Evolutionary conservation across 2,888 invertebrate genomes (phyloP), one percentile per base, ranked within the genome.

Genomic region (Masnerella sp.): DNA sequence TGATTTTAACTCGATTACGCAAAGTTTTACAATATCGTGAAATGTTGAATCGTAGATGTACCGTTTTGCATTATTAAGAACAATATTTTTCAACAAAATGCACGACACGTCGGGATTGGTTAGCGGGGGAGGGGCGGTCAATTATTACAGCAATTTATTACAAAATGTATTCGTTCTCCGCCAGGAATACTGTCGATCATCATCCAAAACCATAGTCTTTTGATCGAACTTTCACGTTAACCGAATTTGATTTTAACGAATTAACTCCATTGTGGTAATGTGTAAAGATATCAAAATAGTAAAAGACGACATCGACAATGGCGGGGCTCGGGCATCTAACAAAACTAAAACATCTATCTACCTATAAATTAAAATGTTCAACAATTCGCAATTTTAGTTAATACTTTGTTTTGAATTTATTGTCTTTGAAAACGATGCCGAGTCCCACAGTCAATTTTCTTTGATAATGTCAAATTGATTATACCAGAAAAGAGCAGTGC

Each of bases 161-260:
- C 30, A 30, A 30, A 30, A 30, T n/a, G n/a, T n/a, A n/a, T n/a
- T 28, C 14, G 18, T 36, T 38, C 22, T 40, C 42, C 14, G 15
- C 9, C 49, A 61, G 34, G 51, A 62, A 62, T 42, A 51, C 51
- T 62, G 49, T 51, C 42, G 28, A 61, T 38, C n/a, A 11, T 17
- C 8, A 42, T 30, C 18, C 18, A 22, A 7, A 22, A 22, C 3
- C 3, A 22, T 22, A 22, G 3, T 22, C 7, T 22, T 22, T 7
- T 5, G 7, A 3, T 5, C 3, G 22, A 22, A 22, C 22, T 5
- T 22, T 22, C 4, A 5, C 22, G 7, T 22, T 22, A 22, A 5
- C 22, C n/a, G n/a, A n/a, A n/a, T n/a, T n/a, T n/a, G n/a, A n/a
- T n/a, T n/a, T n/a, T n/a, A n/a, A n/a, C n/a, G n/a, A n/a, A n/a